These are phyloP conservation scores for Octodon degus DNA, from an alignment of 2,113 vertebrate genomes.

Conservation along the genomic window DNA sequence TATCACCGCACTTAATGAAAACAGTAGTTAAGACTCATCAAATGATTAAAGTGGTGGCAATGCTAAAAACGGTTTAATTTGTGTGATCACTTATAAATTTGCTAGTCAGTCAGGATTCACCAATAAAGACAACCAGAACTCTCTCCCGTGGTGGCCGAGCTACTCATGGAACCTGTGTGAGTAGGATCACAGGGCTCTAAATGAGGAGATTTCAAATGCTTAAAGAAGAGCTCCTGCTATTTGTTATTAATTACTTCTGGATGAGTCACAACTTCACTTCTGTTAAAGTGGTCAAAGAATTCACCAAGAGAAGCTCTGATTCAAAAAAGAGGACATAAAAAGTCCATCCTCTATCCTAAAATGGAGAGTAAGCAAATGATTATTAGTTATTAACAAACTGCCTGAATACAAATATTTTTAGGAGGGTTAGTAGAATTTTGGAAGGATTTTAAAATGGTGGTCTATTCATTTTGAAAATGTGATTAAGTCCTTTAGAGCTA, in stretches of 20 bases:
- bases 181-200: accelerated
- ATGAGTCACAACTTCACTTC: neutral
- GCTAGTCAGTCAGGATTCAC: neutral
- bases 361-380: neutral
- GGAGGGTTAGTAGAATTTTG: neutral
- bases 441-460: neutral
- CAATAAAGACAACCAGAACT: neutral
- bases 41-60: neutral
- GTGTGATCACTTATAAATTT: neutral
- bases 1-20: neutral
- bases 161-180: neutral
- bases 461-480: neutral
- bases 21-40: neutral
- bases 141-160: neutral
- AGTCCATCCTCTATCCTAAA: neutral
- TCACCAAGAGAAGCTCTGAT: neutral
- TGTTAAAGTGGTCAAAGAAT: neutral
- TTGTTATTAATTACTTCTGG: neutral
- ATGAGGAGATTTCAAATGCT: neutral
- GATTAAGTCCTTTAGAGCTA: neutral
- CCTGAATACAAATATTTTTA: neutral
- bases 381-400: neutral
- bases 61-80: neutral
- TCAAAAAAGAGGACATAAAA: neutral
- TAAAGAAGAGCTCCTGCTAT: neutral